A percentile compares a stretch with the other conserved stretches of the same genome.
phyloP scores from a whole-genome alignment of 2,113 vertebrate genomes.

The Salminus brasiliensis region DNA sequence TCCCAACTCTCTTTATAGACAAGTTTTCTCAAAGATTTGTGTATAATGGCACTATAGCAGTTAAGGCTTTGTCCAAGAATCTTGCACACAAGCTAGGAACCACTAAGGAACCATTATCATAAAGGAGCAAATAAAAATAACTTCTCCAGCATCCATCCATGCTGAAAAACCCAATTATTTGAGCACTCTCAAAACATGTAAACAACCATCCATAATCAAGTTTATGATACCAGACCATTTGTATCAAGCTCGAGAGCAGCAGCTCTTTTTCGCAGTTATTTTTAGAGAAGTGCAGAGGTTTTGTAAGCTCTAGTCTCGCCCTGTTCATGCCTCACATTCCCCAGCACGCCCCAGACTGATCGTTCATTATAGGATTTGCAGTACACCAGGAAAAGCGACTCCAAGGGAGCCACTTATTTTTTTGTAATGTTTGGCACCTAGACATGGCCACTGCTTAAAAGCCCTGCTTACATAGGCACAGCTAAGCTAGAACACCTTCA shows the following conservation, averaged over 20 bases:
- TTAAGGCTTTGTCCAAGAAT: too few relatives aligned
- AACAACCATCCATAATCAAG: neutral
- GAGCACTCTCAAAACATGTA: neutral
- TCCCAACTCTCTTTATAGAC: too few relatives aligned
- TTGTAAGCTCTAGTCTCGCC: neutral
- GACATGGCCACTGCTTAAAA: constrained; percentile 33
- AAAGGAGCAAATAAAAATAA: too few relatives aligned
- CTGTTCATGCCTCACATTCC: neutral
- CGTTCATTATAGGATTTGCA: constrained; percentile 32
- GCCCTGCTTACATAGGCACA: neutral
- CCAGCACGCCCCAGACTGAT: constrained; percentile 22
- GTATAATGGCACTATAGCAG: too few relatives aligned
- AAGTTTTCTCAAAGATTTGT: too few relatives aligned
- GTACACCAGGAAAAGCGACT: constrained; percentile 18
- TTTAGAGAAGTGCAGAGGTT: constrained; percentile 11
- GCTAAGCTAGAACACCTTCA: neutral
- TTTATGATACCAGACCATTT: neutral
- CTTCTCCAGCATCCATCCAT: too few relatives aligned
- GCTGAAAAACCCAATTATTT: too few relatives aligned
- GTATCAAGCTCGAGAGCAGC: neutral
- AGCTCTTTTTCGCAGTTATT: constrained; percentile 1
- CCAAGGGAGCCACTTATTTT: constrained; percentile 26
- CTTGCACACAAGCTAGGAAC: too few relatives aligned
- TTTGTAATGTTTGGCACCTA: constrained; percentile 44
- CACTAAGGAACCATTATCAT: too few relatives aligned